phyloP scores from a whole-genome alignment of 2,797 vertebrate species.

The Syngnathus rostellatus region DNA sequence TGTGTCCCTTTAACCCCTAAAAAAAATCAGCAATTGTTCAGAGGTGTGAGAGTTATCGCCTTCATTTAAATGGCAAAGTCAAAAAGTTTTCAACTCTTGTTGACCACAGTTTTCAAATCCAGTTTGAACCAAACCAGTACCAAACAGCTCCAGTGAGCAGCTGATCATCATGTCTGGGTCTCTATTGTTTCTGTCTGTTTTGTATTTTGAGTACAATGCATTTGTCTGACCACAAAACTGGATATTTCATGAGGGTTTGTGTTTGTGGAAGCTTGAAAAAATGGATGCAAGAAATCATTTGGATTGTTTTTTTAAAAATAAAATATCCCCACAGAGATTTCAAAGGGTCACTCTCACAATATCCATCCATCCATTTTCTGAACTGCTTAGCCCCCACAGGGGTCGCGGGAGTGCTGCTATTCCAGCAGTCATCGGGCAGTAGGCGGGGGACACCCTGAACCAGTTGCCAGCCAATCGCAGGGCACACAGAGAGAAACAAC shows the following conservation, averaged over 20 bases:
- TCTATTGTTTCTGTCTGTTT: slow-evolving; percentile 1
- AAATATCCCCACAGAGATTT: background rate
- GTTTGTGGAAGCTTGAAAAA: background rate
- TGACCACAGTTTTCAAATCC: background rate
- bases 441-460: too few relatives aligned
- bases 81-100: background rate
- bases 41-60: too few relatives aligned
- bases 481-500: too few relatives aligned
- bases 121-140: background rate
- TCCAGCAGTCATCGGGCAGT: too few relatives aligned
- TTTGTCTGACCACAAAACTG: background rate
- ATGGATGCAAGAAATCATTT: background rate
- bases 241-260: background rate
- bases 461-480: too few relatives aligned
- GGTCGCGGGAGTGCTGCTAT: too few relatives aligned
- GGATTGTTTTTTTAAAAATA: background rate
- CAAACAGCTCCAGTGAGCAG: background rate
- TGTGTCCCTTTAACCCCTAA: too few relatives aligned
- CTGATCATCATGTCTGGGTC: background rate
- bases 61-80: background rate
- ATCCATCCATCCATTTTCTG: background rate
- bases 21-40: background rate
- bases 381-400: too few relatives aligned
- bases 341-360: background rate
- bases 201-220: background rate